Conservation (phyloP, 2,888 invertebrate species). For the Agonopterix heracliana region DNA sequence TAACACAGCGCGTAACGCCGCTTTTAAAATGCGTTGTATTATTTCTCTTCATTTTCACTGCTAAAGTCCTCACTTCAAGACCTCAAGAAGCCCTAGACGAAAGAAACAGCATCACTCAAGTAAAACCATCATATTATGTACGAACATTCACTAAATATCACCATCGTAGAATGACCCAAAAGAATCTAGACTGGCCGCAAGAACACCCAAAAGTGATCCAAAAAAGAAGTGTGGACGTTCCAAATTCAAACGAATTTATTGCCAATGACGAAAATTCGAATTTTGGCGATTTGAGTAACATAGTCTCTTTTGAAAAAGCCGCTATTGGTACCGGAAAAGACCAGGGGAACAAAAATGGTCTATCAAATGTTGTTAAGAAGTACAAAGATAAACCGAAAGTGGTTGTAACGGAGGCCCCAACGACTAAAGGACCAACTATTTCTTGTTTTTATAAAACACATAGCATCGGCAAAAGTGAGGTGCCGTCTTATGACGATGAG, state of each 20-base stretch:
- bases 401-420: conserved; percentile 34
- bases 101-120: conserved; percentile 52
- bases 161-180: conserved; percentile 59
- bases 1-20: conserved; percentile 57
- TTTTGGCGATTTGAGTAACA: conserved; percentile 7
- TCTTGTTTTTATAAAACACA: conserved; percentile 60
- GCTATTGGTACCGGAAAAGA: conserved; percentile 35
- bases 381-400: conserved; percentile 43
- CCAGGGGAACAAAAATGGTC: conserved; percentile 31
- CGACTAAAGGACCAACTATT: conserved; percentile 44
- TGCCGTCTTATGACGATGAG: conserved; percentile 57
- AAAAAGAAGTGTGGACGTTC: conserved; percentile 48
- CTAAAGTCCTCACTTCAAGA: conserved; percentile 62
- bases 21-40: conserved; percentile 63
- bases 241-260: conserved; percentile 42
- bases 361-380: conserved; percentile 32
- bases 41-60: conserved; percentile 67
- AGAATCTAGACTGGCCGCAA: conserved; percentile 42
- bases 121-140: conserved; percentile 59
- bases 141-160: conserved; percentile 68
- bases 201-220: conserved; percentile 36
- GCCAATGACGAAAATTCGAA: conserved; percentile 11
- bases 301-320: conserved; percentile 37
- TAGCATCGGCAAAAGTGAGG: conserved; percentile 49
- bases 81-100: conserved; percentile 57